phyloP scores from a whole-genome alignment of 2,797 vertebrate species.

The Rhinichthys osculus region DNA sequence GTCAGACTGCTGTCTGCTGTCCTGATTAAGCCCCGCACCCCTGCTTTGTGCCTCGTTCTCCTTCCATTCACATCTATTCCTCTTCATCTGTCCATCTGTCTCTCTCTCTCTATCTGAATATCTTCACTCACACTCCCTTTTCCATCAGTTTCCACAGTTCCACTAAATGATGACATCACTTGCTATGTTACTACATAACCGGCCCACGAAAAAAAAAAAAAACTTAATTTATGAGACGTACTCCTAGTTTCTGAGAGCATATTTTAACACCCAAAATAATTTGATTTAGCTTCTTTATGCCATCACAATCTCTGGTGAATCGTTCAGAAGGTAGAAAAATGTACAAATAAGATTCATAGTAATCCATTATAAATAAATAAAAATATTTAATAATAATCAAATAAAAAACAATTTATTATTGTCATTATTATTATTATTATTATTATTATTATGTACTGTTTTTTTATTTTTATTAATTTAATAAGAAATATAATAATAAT shows the following conservation, averaged over 20 bases:
- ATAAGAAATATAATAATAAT: no score
- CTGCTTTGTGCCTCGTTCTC: constrained; percentile 49
- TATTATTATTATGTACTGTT: background rate
- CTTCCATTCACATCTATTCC: constrained; percentile 33
- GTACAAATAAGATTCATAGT: background rate
- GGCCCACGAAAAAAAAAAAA: background rate
- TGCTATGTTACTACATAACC: background rate
- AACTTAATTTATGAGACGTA: background rate
- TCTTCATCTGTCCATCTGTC: constrained; percentile 12
- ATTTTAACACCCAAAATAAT: background rate
- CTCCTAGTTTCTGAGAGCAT: background rate
- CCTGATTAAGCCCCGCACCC: constrained; percentile 57
- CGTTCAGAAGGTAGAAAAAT: background rate
- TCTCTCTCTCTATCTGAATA: constrained; percentile 4
- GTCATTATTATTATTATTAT: no score
- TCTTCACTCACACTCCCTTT: constrained; percentile 14
- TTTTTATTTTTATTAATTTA: background rate
- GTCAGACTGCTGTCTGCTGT: constrained; percentile 61
- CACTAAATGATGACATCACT: background rate
- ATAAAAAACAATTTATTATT: background rate
- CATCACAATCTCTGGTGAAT: background rate
- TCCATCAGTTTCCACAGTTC: background rate
- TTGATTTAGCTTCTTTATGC: background rate
- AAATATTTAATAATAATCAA: background rate
- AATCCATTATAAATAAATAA: background rate